Evolutionary conservation across 2,888 invertebrate genomes (phyloP), one percentile per base, ranked within the genome.

Genomic region (Leucania comma): DNA sequence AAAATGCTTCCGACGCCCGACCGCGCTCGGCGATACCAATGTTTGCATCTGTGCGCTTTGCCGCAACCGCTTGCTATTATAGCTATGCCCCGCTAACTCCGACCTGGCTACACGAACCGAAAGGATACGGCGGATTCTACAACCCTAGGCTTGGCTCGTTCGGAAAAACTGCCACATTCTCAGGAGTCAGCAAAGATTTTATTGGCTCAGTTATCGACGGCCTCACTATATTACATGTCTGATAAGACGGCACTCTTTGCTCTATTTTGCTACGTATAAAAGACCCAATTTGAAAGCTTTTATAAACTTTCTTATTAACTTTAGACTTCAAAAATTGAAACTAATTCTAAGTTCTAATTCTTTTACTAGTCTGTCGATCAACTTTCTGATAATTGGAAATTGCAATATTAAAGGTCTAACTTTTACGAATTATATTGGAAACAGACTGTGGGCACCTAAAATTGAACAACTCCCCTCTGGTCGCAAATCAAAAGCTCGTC

Each of bases 1-100:
- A 92, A 92, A 93, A 91, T 88, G 88, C 83, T 90, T 90, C 90
- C 89, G 86, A 83, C 82, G 85, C 84, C 74, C 80, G 82, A 85
- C 87, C 86, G 81, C 86, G 80, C 80, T 60, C 71, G 69, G 77
- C 86, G 89, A 86, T 87, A 85, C 86, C 84, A 81, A 86, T 87
- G 88, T 88, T 89, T 89, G 89, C 90, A 91, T 91, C 90, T 89
- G 90, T 90, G 89, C 85, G 78, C 83, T 81, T 83, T 78, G 76
- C 86, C 82, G 35, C 78, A 84, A 81, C 81, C 73, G 73, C 75
- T 64, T 65, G 72, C 72, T 81, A 74, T 81, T 77, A 79, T 66
- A 76, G 69, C 76, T 75, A 81, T 74, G 68, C 64, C 53, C 72
- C 73, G 68, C 62, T 80, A 72, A 72, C 76, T 77, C 61, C 59